Conservation (phyloP, 2,888 invertebrate genomes). For the Uloborus plumipes region DNA sequence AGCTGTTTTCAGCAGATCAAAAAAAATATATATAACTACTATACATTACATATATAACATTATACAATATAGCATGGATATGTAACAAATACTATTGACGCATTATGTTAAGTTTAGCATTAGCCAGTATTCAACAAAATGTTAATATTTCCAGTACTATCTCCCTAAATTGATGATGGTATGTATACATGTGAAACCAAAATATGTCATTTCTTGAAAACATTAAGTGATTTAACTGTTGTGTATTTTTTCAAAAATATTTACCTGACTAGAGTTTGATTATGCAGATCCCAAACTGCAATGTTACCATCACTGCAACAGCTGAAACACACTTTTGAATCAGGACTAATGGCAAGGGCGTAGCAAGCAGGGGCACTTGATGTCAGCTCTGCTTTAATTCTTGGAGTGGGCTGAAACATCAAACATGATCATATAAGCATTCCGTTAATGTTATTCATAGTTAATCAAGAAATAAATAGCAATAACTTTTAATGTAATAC, state of each 20-base stretch:
- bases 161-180: too few species aligned
- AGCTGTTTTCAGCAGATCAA: too few species aligned
- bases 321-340: slow-evolving; percentile 96
- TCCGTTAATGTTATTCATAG: background rate
- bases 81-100: too few species aligned
- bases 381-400: slow-evolving; percentile 93
- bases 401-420: slow-evolving; percentile 77
- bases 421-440: background rate
- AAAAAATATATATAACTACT: too few species aligned
- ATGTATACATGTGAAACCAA: background rate
- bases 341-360: slow-evolving; percentile 95
- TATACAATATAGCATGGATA: too few species aligned
- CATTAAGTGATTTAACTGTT: too few species aligned
- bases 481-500: background rate
- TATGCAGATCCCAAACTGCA: slow-evolving; percentile 96
- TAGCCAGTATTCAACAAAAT: too few species aligned
- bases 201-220: too few species aligned
- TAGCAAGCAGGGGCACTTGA: slow-evolving; percentile 96
- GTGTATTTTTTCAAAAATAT: too few species aligned
- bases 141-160: too few species aligned
- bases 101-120: too few species aligned
- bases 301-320: slow-evolving; percentile 98
- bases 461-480: background rate
- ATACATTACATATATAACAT: too few species aligned
- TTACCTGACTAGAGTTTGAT: slow-evolving; percentile 82